Percentiles rank a stretch among this genome's conserved stretches.
These are phyloP conservation scores for Dascyllus trimaculatus DNA, from an alignment of 2,113 vertebrate genomes.

Conservation along the genomic window DNA sequence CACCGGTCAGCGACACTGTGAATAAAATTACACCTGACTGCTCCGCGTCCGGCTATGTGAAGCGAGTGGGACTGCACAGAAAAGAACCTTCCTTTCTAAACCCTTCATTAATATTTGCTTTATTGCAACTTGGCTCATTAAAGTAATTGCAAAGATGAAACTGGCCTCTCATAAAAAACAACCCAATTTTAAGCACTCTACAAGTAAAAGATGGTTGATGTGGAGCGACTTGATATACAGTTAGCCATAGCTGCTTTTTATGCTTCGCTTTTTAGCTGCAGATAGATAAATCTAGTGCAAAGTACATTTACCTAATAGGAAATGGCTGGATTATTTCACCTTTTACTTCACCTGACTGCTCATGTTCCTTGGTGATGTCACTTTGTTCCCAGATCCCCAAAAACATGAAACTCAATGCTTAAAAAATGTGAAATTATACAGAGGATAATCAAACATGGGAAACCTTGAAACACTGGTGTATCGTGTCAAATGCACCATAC, in stretches of 20 bases:
- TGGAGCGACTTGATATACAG: no score
- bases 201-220: no score
- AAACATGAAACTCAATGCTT: background rate
- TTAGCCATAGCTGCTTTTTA: no score
- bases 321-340: background rate
- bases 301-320: no score
- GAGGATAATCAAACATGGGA: background rate
- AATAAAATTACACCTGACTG: conserved; percentile 54
- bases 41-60: conserved; percentile 21
- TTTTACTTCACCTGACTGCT: background rate
- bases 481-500: conserved; percentile 2
- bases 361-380: background rate
- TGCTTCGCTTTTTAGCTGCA: no score
- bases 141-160: background rate
- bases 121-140: conserved; percentile 1
- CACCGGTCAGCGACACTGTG: conserved; percentile 39
- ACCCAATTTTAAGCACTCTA: background rate
- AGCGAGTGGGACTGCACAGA: conserved; percentile 30
- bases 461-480: background rate
- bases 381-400: background rate
- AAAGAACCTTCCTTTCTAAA: background rate
- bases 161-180: background rate
- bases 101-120: conserved; percentile 26
- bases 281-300: no score
- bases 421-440: background rate